Evolutionary conservation across 2,797 vertebrate species (phyloP), one percentile per base, ranked within the genome.

Genomic region (Malacoctenus gilli): DNA sequence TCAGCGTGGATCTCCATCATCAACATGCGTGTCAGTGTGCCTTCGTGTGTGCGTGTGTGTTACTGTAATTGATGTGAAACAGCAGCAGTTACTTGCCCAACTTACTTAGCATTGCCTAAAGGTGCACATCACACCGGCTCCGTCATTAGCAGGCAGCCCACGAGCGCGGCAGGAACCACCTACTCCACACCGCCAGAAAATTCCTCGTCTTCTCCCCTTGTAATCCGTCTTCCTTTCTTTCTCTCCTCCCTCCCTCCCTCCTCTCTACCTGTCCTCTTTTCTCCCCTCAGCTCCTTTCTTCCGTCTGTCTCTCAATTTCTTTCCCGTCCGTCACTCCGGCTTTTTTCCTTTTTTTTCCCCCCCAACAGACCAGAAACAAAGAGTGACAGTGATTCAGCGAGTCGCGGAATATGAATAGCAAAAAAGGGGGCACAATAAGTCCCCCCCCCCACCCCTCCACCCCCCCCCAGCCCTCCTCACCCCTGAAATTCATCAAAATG

Each of bases 91-190:
- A 58, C 62, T 74, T 41, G 48, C 19, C 30, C 49, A 69, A 67
- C 67, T 55, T 63, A 54, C 70, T 75, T 60, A 54, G 48, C 71
- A 69, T 79, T 16, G 65, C 82, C 72, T 61, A 28, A 68, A n/a
- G 76, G 75, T 77, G 63, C 40, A 62, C 63, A 73, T 63, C 58
- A 32, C 30, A 32, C 8, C 10, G 9, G 11, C 30, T 11, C 3
- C 73, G 25, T 75, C 77, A 80, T 82, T 70, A 75, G 78, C 70
- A 82, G 51, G 76, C 80, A 75, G 48, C 44, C 34, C 77, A 72
- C 75, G 75, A 62, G 59, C 50, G 55, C 16, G 79, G 62, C 72
- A 59, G 48, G 52, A 79, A 61, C 55, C 74, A 3, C 25, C 25
- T 28, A 5, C 25, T 28, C 25, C 1, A 71, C 66, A 49, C 44